Evolutionary conservation across 2,797 vertebrate genomes (phyloP).

Genomic region (Poeciliopsis turneri): DNA sequence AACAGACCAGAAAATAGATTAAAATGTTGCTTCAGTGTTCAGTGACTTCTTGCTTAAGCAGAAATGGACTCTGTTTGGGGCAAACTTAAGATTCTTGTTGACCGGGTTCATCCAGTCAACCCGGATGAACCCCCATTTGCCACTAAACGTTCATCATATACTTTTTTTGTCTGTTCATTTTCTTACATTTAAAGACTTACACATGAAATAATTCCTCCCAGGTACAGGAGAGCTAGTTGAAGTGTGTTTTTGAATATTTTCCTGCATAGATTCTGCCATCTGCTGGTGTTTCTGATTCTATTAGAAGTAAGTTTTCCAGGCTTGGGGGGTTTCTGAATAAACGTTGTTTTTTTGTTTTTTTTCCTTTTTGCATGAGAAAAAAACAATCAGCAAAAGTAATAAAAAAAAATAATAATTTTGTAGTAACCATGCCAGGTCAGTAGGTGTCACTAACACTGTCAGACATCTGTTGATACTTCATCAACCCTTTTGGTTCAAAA

Average conservation of each 20-base stretch:
- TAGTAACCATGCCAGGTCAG: neutral
- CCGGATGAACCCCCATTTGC: too few species aligned
- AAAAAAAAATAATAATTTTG: neutral
- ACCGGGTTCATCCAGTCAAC: neutral
- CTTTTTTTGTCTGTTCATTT: too few species aligned
- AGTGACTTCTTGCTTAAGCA: neutral
- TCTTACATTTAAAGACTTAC: neutral
- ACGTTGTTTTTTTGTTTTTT: neutral
- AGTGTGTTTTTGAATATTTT: neutral
- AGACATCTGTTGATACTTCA: too few species aligned
- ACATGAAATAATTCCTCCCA: neutral
- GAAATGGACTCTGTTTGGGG: neutral
- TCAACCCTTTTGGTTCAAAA: neutral
- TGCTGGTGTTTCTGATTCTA: neutral
- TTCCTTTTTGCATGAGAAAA: neutral
- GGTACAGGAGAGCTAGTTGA: neutral
- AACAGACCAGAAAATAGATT: neutral
- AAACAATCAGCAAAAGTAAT: neutral
- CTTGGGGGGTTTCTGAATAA: neutral
- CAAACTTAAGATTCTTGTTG: neutral
- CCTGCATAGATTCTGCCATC: neutral
- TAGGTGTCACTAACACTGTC: neutral
- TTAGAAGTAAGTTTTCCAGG: neutral
- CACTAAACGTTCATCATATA: too few species aligned
- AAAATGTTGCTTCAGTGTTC: neutral